Conservation (phyloP, 2,888 invertebrate genomes). For the Julus scandinavius region DNA sequence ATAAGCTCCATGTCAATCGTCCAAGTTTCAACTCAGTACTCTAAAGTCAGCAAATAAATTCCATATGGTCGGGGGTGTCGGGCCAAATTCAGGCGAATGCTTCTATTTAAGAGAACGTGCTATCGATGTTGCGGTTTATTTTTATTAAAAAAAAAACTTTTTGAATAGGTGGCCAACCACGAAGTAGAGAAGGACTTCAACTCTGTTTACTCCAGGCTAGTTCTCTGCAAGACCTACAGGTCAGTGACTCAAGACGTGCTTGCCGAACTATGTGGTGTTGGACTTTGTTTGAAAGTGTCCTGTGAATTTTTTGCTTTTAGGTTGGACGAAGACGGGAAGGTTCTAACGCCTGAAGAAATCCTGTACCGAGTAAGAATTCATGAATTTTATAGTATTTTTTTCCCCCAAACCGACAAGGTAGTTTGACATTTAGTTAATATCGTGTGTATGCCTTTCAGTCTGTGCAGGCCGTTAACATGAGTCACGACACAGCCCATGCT, state of each 20-base stretch:
- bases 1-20: too few relatives aligned
- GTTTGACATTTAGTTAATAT: background rate
- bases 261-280: too few relatives aligned
- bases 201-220: slow-evolving; percentile 95
- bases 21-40: too few relatives aligned
- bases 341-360: slow-evolving; percentile 94
- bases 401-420: background rate
- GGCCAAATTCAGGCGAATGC: too few relatives aligned
- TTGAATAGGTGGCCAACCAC: slow-evolving; percentile 80
- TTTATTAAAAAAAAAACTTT: too few relatives aligned
- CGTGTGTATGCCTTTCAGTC: slow-evolving; percentile 78
- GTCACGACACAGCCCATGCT: slow-evolving; percentile 94
- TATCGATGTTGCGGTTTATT: background rate
- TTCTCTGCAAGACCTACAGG: slow-evolving; percentile 97
- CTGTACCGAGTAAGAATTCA: slow-evolving; percentile 70
- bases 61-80: too few relatives aligned
- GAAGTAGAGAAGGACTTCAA: slow-evolving; percentile 98
- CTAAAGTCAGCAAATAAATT: too few relatives aligned
- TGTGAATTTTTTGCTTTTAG: slow-evolving; percentile 61
- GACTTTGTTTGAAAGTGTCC: too few relatives aligned
- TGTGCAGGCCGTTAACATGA: slow-evolving; percentile 94
- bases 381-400: background rate
- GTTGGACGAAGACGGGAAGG: slow-evolving; percentile 98
- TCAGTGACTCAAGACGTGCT: slow-evolving; percentile 59
- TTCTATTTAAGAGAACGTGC: background rate